phyloP scores from a whole-genome alignment of 2,113 vertebrate species.

The Misgurnus anguillicaudatus region DNA sequence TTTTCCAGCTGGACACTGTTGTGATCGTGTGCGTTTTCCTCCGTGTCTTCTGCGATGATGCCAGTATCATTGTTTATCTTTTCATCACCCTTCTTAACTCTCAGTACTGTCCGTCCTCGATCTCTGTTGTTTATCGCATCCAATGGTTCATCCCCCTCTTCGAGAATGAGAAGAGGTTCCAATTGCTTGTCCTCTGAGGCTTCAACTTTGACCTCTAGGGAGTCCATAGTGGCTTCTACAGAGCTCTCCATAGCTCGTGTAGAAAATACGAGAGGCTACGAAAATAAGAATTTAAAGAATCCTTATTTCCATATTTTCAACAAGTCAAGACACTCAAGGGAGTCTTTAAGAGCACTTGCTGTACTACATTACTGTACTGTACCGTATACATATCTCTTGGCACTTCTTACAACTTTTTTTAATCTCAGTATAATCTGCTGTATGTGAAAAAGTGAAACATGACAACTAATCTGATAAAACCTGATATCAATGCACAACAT shows the following conservation, averaged over 20 bases:
- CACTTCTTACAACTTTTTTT: too few relatives aligned
- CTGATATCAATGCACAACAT: neutral
- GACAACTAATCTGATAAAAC: neutral
- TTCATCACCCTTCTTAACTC: conserved; percentile 29
- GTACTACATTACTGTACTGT: neutral
- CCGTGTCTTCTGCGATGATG: conserved; percentile 8
- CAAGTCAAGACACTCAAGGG: conserved; percentile 11
- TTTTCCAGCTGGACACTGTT: neutral
- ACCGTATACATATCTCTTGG: too few relatives aligned
- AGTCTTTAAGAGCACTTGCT: neutral
- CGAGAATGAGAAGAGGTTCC: conserved; percentile 66
- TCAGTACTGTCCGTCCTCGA: neutral
- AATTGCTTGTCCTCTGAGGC: conserved; percentile 57
- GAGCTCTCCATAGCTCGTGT: conserved; percentile 44
- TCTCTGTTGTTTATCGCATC: conserved; percentile 35
- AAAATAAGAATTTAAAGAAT: conserved; percentile 17
- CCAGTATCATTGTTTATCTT: conserved; percentile 23
- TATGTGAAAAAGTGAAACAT: neutral
- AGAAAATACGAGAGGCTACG: conserved; percentile 49
- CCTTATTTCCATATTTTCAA: conserved; percentile 12
- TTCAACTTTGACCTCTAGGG: conserved; percentile 54
- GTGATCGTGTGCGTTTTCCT: conserved; percentile 2
- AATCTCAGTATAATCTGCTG: neutral
- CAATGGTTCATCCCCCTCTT: conserved; percentile 63
- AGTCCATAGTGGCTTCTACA: conserved; percentile 47